Percentiles rank a stretch among this genome's conserved stretches.
Evolutionary conservation across 2,113 vertebrate species (phyloP).

Genomic region (Xyrauchen texanus): DNA sequence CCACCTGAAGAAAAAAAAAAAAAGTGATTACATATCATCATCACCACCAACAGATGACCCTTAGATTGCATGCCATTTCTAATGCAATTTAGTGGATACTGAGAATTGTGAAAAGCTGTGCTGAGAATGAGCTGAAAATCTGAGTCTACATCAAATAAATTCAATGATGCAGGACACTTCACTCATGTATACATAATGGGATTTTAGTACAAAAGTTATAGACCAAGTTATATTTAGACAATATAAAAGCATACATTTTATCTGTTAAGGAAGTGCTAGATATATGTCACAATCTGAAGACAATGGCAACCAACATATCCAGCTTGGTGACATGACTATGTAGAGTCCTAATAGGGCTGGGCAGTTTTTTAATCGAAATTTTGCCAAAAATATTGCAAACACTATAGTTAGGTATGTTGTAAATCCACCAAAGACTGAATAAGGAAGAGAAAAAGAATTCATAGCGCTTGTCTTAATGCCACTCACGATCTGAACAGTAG

Average conservation of each 20-base stretch:
- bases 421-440: no score
- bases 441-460: no score
- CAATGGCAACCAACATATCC: constrained; percentile 26
- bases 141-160: not conserved
- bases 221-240: not conserved
- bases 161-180: not conserved
- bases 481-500: no score
- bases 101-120: not conserved
- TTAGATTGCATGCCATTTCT: not conserved
- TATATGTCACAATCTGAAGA: not conserved
- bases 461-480: no score
- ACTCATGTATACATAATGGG: not conserved
- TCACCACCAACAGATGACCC: not conserved
- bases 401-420: no score
- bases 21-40: not conserved
- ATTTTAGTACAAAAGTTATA: not conserved
- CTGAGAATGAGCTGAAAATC: not conserved
- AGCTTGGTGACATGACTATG: constrained; percentile 4
- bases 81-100: constrained; percentile 20
- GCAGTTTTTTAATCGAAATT: no score
- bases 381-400: no score
- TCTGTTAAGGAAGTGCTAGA: constrained; percentile 3
- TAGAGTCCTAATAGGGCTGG: no score
- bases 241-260: not conserved
- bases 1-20: constrained; percentile 81